Conservation (phyloP, 2,113 vertebrate species). For the Trinectes maculatus region DNA sequence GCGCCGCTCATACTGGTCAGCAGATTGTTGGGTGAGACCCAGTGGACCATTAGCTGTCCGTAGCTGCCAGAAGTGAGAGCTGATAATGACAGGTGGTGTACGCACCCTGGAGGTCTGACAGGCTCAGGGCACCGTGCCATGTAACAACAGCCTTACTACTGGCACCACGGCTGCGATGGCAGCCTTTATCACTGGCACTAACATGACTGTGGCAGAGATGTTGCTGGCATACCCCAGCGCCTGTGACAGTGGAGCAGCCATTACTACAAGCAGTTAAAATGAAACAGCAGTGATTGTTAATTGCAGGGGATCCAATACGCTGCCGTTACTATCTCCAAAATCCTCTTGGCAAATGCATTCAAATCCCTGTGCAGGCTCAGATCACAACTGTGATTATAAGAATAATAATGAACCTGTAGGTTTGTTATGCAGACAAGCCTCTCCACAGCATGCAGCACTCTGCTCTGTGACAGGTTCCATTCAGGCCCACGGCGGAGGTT, state of each 20-base stretch:
- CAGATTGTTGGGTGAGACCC: conserved; percentile 78
- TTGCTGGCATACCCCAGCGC: neutral
- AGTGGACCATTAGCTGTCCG: conserved; percentile 73
- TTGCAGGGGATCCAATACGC: conserved; percentile 36
- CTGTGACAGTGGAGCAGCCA: conserved; percentile 43
- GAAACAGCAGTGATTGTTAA: conserved; percentile 67
- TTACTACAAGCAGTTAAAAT: conserved; percentile 64
- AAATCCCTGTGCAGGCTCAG: conserved; percentile 36
- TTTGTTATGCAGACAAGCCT: conserved; percentile 35
- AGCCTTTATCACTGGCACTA: conserved; percentile 64
- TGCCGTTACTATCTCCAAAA: conserved; percentile 43
- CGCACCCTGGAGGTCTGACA: conserved; percentile 74
- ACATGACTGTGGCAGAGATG: conserved; percentile 29
- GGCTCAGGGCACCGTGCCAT: conserved; percentile 72
- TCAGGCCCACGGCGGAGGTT: conserved; percentile 17
- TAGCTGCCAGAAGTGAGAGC: conserved; percentile 66
- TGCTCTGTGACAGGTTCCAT: conserved; percentile 34
- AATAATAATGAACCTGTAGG: conserved; percentile 53
- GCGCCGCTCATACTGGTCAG: conserved; percentile 68
- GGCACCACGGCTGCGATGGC: conserved; percentile 56
- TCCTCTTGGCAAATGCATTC: conserved; percentile 42
- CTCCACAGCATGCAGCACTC: conserved; percentile 4
- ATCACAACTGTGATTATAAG: conserved; percentile 58
- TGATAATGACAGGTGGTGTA: conserved; percentile 79
- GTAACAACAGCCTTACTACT: conserved; percentile 70